These are phyloP conservation scores for Eumacrocentrus americanus DNA, from an alignment of 2,888 invertebrate species.

Conservation along the genomic window DNA sequence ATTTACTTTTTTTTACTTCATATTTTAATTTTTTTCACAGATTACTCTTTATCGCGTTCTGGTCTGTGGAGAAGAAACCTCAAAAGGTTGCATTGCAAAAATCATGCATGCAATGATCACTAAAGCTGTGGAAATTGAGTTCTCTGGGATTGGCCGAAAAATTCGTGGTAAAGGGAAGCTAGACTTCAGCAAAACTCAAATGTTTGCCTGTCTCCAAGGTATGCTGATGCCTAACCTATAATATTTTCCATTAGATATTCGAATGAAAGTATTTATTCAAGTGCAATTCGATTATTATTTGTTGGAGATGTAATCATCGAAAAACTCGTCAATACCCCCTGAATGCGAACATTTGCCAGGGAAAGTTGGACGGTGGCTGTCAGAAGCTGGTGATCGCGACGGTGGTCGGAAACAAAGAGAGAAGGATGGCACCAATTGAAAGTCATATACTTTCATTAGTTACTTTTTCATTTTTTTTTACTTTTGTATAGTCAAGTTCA, in stretches of 20 bases:
- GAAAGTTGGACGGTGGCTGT: constrained; percentile 21
- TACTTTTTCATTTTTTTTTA: too few species aligned
- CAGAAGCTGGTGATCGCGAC: constrained; percentile 19
- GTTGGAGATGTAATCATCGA: background rate
- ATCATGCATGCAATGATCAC: constrained; percentile 22
- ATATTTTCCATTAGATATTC: constrained; percentile 11
- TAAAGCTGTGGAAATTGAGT: constrained; percentile 18
- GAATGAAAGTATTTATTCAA: constrained; percentile 16
- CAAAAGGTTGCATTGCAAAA: constrained; percentile 19
- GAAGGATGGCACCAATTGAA: background rate
- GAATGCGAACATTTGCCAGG: constrained; percentile 9
- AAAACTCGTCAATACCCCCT: background rate
- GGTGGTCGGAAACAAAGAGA: constrained; percentile 19
- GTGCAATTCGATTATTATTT: background rate
- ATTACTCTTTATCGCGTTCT: constrained; percentile 24
- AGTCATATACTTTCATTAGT: background rate
- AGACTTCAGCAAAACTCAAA: constrained; percentile 22
- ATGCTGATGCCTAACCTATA: too few species aligned
- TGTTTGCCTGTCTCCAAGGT: constrained; percentile 23
- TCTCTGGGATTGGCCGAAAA: constrained; percentile 17
- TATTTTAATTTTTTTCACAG: constrained; percentile 17
- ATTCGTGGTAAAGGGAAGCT: constrained; percentile 7
- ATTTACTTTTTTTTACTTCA: constrained; percentile 6
- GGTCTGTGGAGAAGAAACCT: constrained; percentile 17
- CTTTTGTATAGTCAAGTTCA: background rate